Evolutionary conservation across 2,113 vertebrate genomes (phyloP), one percentile per base, ranked within the genome.

Genomic region (Mellivora capensis): DNA sequence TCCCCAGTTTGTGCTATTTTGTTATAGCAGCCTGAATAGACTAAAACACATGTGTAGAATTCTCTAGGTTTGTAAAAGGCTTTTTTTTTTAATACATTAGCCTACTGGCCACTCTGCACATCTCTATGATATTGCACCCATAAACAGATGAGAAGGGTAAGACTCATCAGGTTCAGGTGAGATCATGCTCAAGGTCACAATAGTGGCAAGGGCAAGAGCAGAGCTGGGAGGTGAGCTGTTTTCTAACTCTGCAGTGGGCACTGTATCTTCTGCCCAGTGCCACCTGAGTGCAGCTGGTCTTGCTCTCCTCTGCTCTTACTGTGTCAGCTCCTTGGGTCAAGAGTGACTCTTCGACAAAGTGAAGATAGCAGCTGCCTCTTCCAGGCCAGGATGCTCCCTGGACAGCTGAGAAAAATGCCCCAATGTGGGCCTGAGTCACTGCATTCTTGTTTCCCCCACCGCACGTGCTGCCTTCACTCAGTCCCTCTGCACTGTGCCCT

Each of bases 381-480:
- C 59, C 8, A 59, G 85, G 69, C 84, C 27, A 29, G 85, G 95
- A 39, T 94, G 94, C 52, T 88, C 85, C 87, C 47, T 3, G 21
- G 92, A 85, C 97, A 98, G 96, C 97, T 98, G 98, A 64, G 77
- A 69, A 49, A 44, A 17, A 54, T 82, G 81, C 84, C 27, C 15
- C 94, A 67, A 44, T 67, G 42, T 31, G 42, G 74, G 44, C 2
- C 0, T 96, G 98, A 97, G 84, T 96, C 97, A 96, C 87, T 17
- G 0, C 92, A 77, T 94, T 95, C 77, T 61, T 34, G 29, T 31
- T 69, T 39, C 94, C 17, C 52, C 25, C 2, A 1, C 12, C 0
- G 2, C 97, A 97, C 10, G 1, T 90, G 94, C 84, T 95, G 71
- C 90, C 76, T 94, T 97, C 95, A 96, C 94, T 98, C 95, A 96